Percentiles rank a stretch among this genome's conserved stretches.
Evolutionary conservation across 2,797 vertebrate species (phyloP).

Genomic region (Heteromormyrus szaboi): DNA sequence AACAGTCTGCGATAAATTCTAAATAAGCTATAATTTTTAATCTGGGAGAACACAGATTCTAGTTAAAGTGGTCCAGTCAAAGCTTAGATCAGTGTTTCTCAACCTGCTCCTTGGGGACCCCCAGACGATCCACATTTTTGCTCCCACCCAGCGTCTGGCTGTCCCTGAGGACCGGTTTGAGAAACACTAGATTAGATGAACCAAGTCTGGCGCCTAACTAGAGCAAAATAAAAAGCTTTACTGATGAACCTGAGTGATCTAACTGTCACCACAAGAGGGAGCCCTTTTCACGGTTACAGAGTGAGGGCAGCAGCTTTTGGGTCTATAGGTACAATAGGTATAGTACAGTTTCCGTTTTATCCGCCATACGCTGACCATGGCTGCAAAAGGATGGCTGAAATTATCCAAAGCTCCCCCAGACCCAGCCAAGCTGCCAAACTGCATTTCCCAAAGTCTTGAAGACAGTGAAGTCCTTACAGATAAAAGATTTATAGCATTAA

Average conservation of each 20-base stretch:
- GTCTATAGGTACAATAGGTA: background rate
- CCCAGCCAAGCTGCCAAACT: background rate
- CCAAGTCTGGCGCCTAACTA: background rate
- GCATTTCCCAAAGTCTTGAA: background rate
- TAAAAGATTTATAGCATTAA: background rate
- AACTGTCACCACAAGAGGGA: conserved; percentile 18
- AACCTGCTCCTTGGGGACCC: background rate
- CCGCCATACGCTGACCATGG: background rate
- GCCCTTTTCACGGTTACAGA: background rate
- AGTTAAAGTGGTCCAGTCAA: background rate
- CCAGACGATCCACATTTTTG: background rate
- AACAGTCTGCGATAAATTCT: background rate
- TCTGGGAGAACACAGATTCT: background rate
- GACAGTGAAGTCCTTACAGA: background rate
- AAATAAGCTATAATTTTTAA: background rate
- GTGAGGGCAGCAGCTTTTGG: too few species aligned
- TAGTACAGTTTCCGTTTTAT: background rate
- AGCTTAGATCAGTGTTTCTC: background rate
- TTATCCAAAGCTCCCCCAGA: background rate
- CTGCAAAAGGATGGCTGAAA: background rate
- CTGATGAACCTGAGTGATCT: background rate
- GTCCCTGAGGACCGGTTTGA: background rate
- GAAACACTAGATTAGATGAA: background rate
- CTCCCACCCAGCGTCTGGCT: background rate
- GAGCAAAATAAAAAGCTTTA: background rate